A percentile compares a stretch with the other conserved stretches of the same genome.
Evolutionary conservation across 2,888 invertebrate genomes (phyloP).

Genomic region (Herminia tarsipennalis): DNA sequence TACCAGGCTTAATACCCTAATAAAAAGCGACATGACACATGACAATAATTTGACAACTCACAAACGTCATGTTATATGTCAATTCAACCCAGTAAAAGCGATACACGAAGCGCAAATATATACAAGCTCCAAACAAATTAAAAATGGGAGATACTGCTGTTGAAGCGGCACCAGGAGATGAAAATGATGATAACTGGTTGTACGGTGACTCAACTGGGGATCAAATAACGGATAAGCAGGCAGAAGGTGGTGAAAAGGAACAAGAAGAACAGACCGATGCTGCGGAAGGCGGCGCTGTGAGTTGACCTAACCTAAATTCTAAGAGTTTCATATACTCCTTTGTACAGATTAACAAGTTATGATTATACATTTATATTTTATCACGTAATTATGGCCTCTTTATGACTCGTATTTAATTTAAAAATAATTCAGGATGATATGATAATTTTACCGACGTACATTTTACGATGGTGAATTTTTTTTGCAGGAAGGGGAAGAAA

Average conservation of each 20-base stretch:
- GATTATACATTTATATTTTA: background rate
- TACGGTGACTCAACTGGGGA: constrained; percentile 91
- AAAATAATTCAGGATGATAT: no score
- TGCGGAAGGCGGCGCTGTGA: constrained; percentile 35
- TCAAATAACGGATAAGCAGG: constrained; percentile 48
- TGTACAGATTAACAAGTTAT: constrained; percentile 8
- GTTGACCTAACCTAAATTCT: constrained; percentile 43
- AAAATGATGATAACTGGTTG: constrained; percentile 95
- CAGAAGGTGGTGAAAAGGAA: constrained; percentile 50
- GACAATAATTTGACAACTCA: no score
- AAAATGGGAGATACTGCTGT: constrained; percentile 74
- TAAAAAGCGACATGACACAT: no score
- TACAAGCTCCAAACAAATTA: constrained; percentile 6
- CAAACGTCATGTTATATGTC: no score
- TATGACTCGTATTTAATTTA: no score
- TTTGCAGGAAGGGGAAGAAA: constrained; percentile 69
- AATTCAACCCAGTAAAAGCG: no score
- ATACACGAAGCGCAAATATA: no score
- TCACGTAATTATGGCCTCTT: no score
- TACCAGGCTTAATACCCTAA: no score
- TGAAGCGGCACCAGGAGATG: constrained; percentile 75
- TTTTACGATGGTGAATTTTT: constrained; percentile 1
- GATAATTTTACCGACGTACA: no score
- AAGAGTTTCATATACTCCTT: no score
- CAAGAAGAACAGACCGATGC: constrained; percentile 39